Base-by-base conservation (phyloP, 2,797 vertebrate genomes). In the Microctenopoma steveboyesi region DNA sequence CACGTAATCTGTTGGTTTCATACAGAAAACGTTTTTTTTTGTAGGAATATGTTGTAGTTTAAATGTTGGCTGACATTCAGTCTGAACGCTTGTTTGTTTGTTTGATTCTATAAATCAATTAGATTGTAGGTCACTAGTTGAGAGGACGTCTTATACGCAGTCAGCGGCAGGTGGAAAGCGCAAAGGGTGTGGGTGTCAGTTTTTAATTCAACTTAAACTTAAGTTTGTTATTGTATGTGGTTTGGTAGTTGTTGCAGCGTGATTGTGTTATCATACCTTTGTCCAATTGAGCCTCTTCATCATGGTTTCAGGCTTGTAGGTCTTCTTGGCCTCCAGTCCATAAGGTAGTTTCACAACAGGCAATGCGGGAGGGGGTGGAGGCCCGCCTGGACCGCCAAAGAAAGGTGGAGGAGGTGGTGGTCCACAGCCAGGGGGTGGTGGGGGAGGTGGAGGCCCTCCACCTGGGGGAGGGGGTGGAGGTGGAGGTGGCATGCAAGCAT, bases 261-360 rank as follows among this genome's bases (percentile, higher is more conserved):
- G n/a, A 27, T 69, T 6, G 8, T 15, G 33, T 16, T 30, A 8
- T 4, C 73, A 2, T 95, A 99, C 98, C 97, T 99, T 99, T 13
- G 93, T 94, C 98, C 98, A 99, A 83, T 99, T 99, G 82, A 98
- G 94, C 84, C 97, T 95, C 92, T 97, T 98, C 97, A 99, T 98
- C 13, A 95, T 60, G 0, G 93, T 88, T 49, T 98, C 97, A 40
- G 96, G 95, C 47, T 94, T 96, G 77, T 97, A 99, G 37, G 83
- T 76, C 80, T 97, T 99, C 90, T 99, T 99, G 71, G 94, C 88
- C 79, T 95, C 90, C 89, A 99, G 95, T 71, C 98, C 98, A 28
- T 96, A 96, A 63, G 98, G 98, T 79, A 98, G 86, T 66, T 94
- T 95, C 52, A 93, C 18, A 7, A 91, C 88, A 40, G 88, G 79